These are phyloP conservation scores for Thereva unica DNA, from an alignment of 2,888 invertebrate genomes.

Conservation along the genomic window DNA sequence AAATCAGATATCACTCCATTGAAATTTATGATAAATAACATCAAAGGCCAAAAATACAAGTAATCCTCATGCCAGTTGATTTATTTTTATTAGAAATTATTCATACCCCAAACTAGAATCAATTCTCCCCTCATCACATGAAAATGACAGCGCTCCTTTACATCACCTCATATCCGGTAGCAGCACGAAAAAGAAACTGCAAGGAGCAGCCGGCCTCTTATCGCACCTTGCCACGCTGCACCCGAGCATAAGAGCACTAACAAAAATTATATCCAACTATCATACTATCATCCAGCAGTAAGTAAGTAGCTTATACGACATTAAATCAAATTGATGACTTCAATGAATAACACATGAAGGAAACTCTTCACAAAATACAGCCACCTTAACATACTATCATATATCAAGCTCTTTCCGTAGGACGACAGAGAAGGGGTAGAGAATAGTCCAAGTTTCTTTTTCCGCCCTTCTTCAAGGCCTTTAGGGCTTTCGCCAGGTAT, in stretches of 20 bases:
- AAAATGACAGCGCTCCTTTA: too few species aligned
- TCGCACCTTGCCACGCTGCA: constrained; percentile 26
- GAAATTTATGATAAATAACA: too few species aligned
- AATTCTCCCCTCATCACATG: too few species aligned
- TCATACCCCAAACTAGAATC: too few species aligned
- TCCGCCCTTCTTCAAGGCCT: neutral
- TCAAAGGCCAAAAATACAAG: too few species aligned
- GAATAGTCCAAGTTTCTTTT: constrained; percentile 1
- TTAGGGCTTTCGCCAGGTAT: neutral
- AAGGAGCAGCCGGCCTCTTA: neutral
- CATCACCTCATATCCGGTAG: too few species aligned
- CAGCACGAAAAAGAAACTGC: too few species aligned
- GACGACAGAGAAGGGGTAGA: constrained; percentile 3
- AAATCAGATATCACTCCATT: too few species aligned
- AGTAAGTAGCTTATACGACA: constrained; percentile 38
- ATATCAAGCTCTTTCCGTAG: constrained; percentile 40
- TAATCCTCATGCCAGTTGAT: too few species aligned
- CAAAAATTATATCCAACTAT: constrained; percentile 27
- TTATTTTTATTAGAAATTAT: too few species aligned
- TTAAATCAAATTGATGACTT: constrained; percentile 47
- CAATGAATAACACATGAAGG: constrained; percentile 46
- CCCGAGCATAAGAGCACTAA: neutral
- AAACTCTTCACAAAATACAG: constrained; percentile 43
- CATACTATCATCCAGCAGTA: constrained; percentile 5
- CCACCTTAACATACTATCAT: constrained; percentile 43